Percentiles rank a stretch among this genome's conserved stretches.
Evolutionary conservation across 2,888 invertebrate genomes (phyloP).

Genomic region (Metacarcinus magister): DNA sequence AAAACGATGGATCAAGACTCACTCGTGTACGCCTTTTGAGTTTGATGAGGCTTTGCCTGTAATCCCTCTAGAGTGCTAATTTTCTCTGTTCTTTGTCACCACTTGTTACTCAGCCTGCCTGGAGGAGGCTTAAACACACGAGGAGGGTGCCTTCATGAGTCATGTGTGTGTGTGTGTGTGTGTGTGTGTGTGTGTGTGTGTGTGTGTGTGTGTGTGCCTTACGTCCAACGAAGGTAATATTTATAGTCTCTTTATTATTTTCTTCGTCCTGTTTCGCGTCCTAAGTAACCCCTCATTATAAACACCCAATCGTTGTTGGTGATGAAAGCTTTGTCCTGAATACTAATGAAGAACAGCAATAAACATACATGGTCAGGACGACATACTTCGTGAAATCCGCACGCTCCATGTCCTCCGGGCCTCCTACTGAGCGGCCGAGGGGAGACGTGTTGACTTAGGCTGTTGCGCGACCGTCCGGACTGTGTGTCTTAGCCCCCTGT

Average conservation of each 20-base stretch:
- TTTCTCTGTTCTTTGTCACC: neutral
- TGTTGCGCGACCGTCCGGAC: neutral
- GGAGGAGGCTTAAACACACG: neutral
- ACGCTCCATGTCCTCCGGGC: neutral
- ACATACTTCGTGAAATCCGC: neutral
- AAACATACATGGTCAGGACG: neutral
- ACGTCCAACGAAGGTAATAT: neutral
- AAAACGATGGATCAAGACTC: neutral
- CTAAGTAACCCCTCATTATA: neutral
- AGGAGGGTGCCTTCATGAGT: neutral
- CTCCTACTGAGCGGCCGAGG: neutral
- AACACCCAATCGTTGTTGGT: neutral
- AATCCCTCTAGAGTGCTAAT: conserved; percentile 7
- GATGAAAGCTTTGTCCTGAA: neutral
- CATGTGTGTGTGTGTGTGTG: conserved; percentile 5
- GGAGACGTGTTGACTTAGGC: conserved; percentile 7
- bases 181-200: conserved; percentile 1
- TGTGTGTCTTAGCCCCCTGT: conserved; percentile 30
- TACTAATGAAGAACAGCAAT: neutral
- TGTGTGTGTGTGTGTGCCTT: neutral
- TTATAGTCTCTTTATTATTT: neutral
- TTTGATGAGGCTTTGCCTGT: neutral
- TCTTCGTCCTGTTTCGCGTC: neutral
- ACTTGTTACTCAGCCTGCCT: neutral
- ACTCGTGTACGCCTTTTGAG: neutral